Evolutionary conservation across 1,140 invertebrate genomes (phyloP), one percentile per base, ranked within the genome.

Genomic region (Euglossa dilemma): DNA sequence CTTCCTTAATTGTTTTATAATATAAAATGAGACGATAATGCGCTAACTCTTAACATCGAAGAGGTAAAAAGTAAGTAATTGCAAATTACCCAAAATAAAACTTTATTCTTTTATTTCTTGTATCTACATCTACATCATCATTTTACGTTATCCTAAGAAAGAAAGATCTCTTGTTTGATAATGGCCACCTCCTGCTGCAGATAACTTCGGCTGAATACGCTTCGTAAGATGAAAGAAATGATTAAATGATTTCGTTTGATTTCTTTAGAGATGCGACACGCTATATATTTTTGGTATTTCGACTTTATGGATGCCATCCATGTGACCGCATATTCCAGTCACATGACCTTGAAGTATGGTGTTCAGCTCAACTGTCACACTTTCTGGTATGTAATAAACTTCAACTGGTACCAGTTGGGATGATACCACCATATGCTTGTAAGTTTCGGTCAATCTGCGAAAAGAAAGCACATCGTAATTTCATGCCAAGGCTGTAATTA

Each of bases 241-340:
- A 50, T 63, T 52, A 28, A 63, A 61, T 54, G 69, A 64, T 54
- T 64, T 47, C 3, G 1, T 47, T 54, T 23, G 11, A 74, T 45
- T 36, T 50, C 5, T 25, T 87, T 74, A 87, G 52, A 87, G 23
- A 52, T 72, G 45, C 6, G 59, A 7, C 12, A 47, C 43, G 16
- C 54, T 85, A 43, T 89, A 79, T 25, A 87, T 16, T 12, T 80
- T 72, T 20, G 80, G 80, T 72, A 83, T 28, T 66, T 63, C 67
- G 20, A 63, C 43, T 80, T 76, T 71, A 66, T 90, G 83, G 18
- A 18, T 81, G 56, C 75, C 84, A 20, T 88, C 83, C 83, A 92
- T 81, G 25, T 84, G 71, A 70, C 90, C 90, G 52, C 91, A 92
- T 11, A 91, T 3, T 11, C 91, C 91, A 16, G 66, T 84, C 2